These are phyloP conservation scores for Troides helena DNA, from an alignment of 2,888 invertebrate species.

Conservation along the genomic window DNA sequence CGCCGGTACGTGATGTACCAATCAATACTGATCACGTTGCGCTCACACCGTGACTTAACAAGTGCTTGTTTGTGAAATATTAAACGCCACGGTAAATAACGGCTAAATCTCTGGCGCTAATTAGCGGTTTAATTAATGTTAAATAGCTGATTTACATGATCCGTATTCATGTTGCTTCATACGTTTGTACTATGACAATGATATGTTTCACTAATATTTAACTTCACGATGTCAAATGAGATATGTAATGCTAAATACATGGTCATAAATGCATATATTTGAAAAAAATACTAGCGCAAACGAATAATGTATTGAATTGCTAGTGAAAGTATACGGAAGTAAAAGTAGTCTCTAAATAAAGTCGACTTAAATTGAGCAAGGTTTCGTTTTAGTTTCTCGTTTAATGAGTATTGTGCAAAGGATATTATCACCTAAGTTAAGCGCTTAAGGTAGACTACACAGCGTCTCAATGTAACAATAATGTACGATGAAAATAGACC, in stretches of 20 bases:
- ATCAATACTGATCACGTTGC: conserved; percentile 50
- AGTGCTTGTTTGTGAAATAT: conserved; percentile 21
- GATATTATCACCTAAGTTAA: background rate
- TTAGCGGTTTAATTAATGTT: conserved; percentile 41
- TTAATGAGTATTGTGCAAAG: background rate
- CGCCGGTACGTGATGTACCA: conserved; percentile 51
- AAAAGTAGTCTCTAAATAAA: conserved; percentile 16
- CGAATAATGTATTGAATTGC: background rate
- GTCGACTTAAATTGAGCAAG: background rate
- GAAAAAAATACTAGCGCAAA: background rate
- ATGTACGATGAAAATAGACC: background rate
- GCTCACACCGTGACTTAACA: conserved; percentile 36
- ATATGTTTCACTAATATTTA: conserved; percentile 1
- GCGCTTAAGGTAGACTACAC: background rate
- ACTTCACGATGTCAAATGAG: conserved; percentile 2
- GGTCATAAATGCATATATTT: background rate
- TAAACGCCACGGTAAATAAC: conserved; percentile 18
- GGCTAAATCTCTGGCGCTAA: conserved; percentile 35
- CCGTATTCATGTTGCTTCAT: conserved; percentile 7
- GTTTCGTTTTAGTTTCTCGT: conserved; percentile 4
- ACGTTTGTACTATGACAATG: conserved; percentile 2
- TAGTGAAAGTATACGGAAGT: conserved; percentile 5
- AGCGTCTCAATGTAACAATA: background rate
- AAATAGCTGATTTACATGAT: conserved; percentile 19
- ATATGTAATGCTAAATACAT: background rate